Percentiles rank a stretch among this genome's conserved stretches.
These are phyloP conservation scores for Anticlea derivata DNA, from an alignment of 2,888 invertebrate genomes.

Conservation along the genomic window DNA sequence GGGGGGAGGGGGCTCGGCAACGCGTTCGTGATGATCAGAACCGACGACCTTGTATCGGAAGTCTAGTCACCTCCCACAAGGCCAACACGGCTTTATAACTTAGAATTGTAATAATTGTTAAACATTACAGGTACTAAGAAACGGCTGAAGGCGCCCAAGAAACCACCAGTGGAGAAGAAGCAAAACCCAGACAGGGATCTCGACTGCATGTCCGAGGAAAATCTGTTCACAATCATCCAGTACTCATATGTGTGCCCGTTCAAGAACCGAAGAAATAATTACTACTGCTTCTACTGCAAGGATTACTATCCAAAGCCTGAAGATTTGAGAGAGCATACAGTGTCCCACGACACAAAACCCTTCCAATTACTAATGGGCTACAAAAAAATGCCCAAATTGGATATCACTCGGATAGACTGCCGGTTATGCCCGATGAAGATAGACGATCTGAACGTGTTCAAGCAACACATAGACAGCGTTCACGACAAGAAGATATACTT, in stretches of 20 bases:
- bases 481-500: constrained; percentile 75
- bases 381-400: constrained; percentile 75
- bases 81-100: too few species aligned
- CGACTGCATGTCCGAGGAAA: constrained; percentile 76
- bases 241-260: constrained; percentile 75
- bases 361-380: constrained; percentile 74
- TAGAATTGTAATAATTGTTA: too few species aligned
- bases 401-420: constrained; percentile 73
- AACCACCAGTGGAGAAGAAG: constrained; percentile 62
- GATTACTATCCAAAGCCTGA: constrained; percentile 75
- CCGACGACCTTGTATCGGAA: too few species aligned
- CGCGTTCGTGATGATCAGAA: too few species aligned
- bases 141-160: constrained; percentile 45
- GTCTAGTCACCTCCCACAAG: too few species aligned
- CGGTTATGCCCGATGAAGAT: constrained; percentile 65
- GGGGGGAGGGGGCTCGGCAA: too few species aligned
- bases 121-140: constrained; percentile 42
- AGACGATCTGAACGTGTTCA: constrained; percentile 62
- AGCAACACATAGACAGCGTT: constrained; percentile 65
- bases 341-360: constrained; percentile 70
- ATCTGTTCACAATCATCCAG: constrained; percentile 70
- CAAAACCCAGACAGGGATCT: constrained; percentile 68
- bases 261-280: constrained; percentile 72
- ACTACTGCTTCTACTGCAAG: constrained; percentile 77
- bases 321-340: constrained; percentile 70